phyloP scores from a whole-genome alignment of 2,888 invertebrate genomes.

The Bellardia bayeri region DNA sequence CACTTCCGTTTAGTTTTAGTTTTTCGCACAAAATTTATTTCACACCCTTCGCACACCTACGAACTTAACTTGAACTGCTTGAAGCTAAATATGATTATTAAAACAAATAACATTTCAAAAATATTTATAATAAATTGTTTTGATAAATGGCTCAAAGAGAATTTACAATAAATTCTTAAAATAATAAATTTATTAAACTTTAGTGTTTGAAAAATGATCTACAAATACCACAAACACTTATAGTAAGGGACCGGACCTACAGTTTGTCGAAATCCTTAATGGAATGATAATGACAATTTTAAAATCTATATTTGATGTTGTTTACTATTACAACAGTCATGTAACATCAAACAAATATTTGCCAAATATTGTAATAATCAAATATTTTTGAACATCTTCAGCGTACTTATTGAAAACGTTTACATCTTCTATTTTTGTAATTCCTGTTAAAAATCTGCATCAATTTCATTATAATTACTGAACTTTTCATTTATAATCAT shows the following conservation, averaged over 20 bases:
- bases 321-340: too few species aligned
- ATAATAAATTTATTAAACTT: too few species aligned
- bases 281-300: too few species aligned
- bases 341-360: too few species aligned
- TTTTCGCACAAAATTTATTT: conserved; percentile 15
- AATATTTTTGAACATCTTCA: not conserved
- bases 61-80: not conserved
- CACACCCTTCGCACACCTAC: not conserved
- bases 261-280: too few species aligned
- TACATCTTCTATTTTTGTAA: not conserved
- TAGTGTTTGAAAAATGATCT: too few species aligned
- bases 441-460: conserved; percentile 11
- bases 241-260: too few species aligned
- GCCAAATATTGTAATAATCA: too few species aligned
- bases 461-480: not conserved
- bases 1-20: conserved; percentile 19
- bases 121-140: conserved; percentile 20
- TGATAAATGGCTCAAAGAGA: not conserved
- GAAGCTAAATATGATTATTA: conserved; percentile 38
- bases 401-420: not conserved
- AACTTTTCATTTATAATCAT: not conserved
- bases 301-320: too few species aligned
- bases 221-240: too few species aligned
- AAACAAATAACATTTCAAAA: conserved; percentile 32
- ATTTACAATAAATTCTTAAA: not conserved